phyloP scores from a whole-genome alignment of 1,140 invertebrate genomes.

The Dreissena rostriformis region DNA sequence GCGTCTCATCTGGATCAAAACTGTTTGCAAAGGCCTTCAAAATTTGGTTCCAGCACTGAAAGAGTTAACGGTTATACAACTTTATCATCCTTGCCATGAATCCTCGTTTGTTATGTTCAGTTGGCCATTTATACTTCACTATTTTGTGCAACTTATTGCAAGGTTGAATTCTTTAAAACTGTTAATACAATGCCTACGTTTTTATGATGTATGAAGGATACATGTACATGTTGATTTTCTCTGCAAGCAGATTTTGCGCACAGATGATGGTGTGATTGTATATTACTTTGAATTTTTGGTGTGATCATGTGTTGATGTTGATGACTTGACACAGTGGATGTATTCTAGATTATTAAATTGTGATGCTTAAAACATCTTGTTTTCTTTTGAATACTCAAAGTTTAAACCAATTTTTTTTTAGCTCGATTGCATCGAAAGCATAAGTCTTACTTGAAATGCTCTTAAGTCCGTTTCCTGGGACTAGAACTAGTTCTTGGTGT shows the following conservation, averaged over 20 bases:
- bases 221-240: neutral
- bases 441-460: too few species aligned
- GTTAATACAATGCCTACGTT: neutral
- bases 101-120: too few species aligned
- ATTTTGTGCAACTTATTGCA: neutral
- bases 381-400: slow-evolving; percentile 16
- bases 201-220: neutral
- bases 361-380: slow-evolving; percentile 25
- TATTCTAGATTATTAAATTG: slow-evolving; percentile 56
- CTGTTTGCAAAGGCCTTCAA: too few species aligned
- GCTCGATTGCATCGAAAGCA: too few species aligned
- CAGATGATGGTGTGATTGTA: slow-evolving; percentile 7
- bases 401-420: too few species aligned
- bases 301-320: neutral
- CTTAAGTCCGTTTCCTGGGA: too few species aligned
- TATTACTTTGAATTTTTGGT: slow-evolving; percentile 30
- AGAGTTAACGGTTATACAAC: too few species aligned
- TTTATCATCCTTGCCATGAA: too few species aligned
- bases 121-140: too few species aligned
- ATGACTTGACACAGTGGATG: slow-evolving; percentile 34
- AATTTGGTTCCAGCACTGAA: too few species aligned
- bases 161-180: neutral
- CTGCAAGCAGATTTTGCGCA: neutral
- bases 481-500: too few species aligned
- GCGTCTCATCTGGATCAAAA: too few species aligned